These are phyloP conservation scores for Tinea pellionella DNA, from an alignment of 2,888 invertebrate species.

Conservation along the genomic window DNA sequence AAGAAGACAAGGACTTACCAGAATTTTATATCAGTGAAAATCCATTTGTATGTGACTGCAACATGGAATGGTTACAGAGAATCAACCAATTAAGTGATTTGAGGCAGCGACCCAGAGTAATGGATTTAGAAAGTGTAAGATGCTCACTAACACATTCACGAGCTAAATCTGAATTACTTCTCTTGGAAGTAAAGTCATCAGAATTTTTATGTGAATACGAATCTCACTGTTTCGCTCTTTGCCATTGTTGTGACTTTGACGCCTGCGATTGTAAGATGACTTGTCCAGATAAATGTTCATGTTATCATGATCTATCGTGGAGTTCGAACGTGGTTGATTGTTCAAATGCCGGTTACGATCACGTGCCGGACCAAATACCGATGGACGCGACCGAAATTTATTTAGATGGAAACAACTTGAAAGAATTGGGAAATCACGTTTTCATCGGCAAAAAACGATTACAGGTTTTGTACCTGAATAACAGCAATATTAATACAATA, in stretches of 20 bases:
- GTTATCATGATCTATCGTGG: conserved; percentile 90
- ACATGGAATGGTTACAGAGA: conserved; percentile 87
- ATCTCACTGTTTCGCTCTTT: conserved; percentile 85
- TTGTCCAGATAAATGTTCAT: conserved; percentile 87
- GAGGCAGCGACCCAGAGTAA: conserved; percentile 80
- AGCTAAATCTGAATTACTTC: conserved; percentile 71
- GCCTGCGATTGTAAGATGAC: conserved; percentile 94
- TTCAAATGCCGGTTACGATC: conserved; percentile 78
- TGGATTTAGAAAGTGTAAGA: conserved; percentile 82
- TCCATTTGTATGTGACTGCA: conserved; percentile 87
- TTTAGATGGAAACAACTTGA: conserved; percentile 84
- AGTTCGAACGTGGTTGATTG: conserved; percentile 87
- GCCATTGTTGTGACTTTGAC: conserved; percentile 91
- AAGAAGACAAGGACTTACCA: conserved; percentile 76
- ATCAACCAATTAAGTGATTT: conserved; percentile 80
- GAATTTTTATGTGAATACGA: conserved; percentile 86
- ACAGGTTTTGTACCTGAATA: conserved; percentile 81
- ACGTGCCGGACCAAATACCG: conserved; percentile 83
- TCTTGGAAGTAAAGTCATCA: conserved; percentile 76
- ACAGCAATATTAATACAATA: conserved; percentile 79
- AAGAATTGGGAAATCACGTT: conserved; percentile 83
- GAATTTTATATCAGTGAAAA: conserved; percentile 85
- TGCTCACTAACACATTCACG: conserved; percentile 80
- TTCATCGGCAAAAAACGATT: conserved; percentile 88
- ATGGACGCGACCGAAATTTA: conserved; percentile 92